Evolutionary conservation across 2,888 invertebrate genomes (phyloP), one percentile per base, ranked within the genome.

Genomic region (Rhamphomyia laevipes): DNA sequence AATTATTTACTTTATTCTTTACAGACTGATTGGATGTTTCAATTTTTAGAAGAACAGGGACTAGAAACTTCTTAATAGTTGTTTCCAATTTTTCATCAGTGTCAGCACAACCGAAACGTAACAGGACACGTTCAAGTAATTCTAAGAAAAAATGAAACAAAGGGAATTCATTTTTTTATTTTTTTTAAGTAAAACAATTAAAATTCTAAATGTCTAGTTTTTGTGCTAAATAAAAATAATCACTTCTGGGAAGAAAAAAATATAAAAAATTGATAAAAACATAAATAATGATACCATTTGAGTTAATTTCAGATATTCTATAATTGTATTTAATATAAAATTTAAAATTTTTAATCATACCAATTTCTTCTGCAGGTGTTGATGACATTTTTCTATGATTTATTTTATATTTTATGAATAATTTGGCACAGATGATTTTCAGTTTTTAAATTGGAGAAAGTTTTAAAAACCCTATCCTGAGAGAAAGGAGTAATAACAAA

Each of bases 21-120:
- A 94, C 91, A 63, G 82, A 83, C 67, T 92, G 92, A 70, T 90
- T 81, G 41, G 82, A 79, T 18, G 92, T 92, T 42, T 88, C 84
- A 45, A 95, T 74, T 72, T 94, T 94, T n/a, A 92, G 74, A 53
- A 94, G 77, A 49, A 93, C 88, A 16, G 93, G 92, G 23, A 89
- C 80, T 48, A 95, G 70, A 67, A 93, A 93, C 65, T 89, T 66
- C 31, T 60, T 78, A 27, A 94, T 78, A 49, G 84, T 82, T 61
- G 78, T 79, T 69, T 93, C 86, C 49, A 94, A 74, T 63, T 92
- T 86, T 48, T 91, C 89, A 73, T 95, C 94, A 7, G 83, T 82
- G 57, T 93, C 90, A 2, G 91, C 87, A 59, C 86, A 85, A 16
- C 92, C 93, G 57, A 94, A 77, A 45, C 92, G 80, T 49, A 94